These are phyloP conservation scores for Zootermopsis nevadensis DNA, from an alignment of 2,888 invertebrate species.

Conservation along the genomic window DNA sequence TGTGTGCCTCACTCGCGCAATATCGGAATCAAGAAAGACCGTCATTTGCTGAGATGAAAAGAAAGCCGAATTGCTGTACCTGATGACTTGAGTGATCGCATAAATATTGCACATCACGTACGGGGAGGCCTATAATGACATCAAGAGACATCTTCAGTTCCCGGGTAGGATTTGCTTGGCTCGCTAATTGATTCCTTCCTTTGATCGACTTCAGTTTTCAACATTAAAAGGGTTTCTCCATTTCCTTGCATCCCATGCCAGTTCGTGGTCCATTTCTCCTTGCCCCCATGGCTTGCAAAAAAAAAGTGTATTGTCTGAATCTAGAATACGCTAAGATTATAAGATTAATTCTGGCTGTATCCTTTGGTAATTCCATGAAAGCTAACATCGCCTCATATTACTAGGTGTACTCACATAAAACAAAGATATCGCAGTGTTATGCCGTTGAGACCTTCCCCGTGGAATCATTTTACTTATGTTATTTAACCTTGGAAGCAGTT, in stretches of 20 bases:
- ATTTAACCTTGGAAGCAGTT: no score
- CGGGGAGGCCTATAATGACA: background rate
- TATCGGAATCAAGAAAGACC: no score
- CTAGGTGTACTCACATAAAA: no score
- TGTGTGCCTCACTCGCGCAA: no score
- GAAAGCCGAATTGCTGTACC: background rate
- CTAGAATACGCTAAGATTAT: background rate
- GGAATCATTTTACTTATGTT: no score
- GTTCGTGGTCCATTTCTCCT: background rate
- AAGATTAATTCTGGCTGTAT: background rate
- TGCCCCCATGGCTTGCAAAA: background rate
- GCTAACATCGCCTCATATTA: no score
- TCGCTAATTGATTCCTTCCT: slow-evolving; percentile 6
- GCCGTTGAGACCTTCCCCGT: no score
- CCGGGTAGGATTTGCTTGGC: background rate
- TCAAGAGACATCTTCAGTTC: background rate
- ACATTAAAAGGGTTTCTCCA: background rate
- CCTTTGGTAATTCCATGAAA: no score
- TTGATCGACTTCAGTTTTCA: background rate
- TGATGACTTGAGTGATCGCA: background rate
- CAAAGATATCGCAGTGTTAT: no score
- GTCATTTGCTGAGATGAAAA: background rate
- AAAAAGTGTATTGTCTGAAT: background rate
- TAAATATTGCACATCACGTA: slow-evolving; percentile 6
- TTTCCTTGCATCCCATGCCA: background rate